phyloP scores from a whole-genome alignment of 2,113 vertebrate species.

The Phocoena sinus region DNA sequence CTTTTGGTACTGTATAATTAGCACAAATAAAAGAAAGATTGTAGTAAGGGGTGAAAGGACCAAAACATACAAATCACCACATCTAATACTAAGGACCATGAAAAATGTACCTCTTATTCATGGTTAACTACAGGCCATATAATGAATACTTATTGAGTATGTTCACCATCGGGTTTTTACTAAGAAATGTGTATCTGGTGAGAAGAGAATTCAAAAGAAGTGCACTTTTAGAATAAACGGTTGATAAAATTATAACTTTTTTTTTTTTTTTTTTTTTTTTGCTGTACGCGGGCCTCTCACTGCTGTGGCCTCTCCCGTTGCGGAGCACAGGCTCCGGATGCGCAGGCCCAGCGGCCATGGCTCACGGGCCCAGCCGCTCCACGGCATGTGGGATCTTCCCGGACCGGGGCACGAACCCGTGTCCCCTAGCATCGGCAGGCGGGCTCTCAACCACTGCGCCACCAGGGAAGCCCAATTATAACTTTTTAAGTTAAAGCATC shows the following conservation, averaged over 20 bases:
- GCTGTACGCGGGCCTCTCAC: no score
- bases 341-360: no score
- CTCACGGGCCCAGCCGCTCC: no score
- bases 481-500: background rate
- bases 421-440: no score
- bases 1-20: background rate
- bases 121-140: background rate
- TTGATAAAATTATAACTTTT: background rate
- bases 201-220: conserved; percentile 1
- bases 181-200: background rate
- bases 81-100: background rate
- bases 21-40: background rate
- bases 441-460: no score
- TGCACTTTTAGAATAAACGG: background rate
- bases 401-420: no score
- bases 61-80: background rate
- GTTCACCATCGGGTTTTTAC: background rate
- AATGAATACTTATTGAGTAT: background rate
- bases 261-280: background rate
- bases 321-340: no score
- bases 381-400: no score
- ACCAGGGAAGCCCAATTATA: background rate
- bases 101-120: background rate
- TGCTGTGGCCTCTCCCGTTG: no score
- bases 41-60: background rate